Percentiles rank a stretch among this genome's conserved stretches.
These are phyloP conservation scores for Caenorhabditis plicata DNA, from an alignment of 2,888 invertebrate genomes.

Conservation along the genomic window DNA sequence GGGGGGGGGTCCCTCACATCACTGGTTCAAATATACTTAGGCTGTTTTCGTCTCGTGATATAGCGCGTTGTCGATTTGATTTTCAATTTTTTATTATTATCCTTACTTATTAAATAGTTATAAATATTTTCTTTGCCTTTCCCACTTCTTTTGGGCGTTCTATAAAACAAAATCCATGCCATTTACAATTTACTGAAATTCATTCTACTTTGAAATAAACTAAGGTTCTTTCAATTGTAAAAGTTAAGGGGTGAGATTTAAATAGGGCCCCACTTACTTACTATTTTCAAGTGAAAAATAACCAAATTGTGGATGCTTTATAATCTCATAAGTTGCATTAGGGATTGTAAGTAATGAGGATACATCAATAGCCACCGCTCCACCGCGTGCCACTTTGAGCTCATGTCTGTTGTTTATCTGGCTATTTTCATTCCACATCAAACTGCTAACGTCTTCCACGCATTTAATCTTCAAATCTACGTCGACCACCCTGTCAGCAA, in stretches of 20 bases:
- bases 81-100: no score
- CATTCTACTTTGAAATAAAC: no score
- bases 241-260: no score
- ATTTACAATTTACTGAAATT: neutral
- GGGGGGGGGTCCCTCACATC: no score
- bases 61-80: no score
- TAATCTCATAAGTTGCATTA: constrained; percentile 22
- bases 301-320: constrained; percentile 17
- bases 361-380: constrained; percentile 35
- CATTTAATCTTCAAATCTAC: constrained; percentile 4
- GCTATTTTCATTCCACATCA: neutral
- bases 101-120: no score
- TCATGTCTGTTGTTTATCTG: constrained; percentile 13
- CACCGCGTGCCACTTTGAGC: constrained; percentile 36
- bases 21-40: no score
- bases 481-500: constrained; percentile 32
- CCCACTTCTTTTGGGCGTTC: no score
- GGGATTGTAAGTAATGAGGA: constrained; percentile 13
- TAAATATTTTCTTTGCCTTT: no score
- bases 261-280: constrained; percentile 1
- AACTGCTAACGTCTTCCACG: neutral
- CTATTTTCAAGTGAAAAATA: constrained; percentile 26
- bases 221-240: no score
- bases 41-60: no score
- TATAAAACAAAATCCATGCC: no score